Evolutionary conservation across 2,113 vertebrate genomes (phyloP).

Genomic region (Microtus richardsoni): DNA sequence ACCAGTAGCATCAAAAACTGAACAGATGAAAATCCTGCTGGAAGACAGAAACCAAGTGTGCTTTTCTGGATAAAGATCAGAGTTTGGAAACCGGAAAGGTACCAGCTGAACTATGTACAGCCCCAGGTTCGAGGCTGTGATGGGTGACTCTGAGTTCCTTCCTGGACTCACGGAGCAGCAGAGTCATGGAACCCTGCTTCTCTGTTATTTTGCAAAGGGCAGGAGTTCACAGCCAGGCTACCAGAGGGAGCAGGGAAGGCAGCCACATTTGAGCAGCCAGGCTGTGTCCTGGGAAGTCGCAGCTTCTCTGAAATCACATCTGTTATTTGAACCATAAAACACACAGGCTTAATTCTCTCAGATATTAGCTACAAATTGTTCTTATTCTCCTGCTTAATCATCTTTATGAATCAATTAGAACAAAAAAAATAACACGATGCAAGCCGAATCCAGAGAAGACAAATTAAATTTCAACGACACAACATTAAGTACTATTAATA

Average conservation of each 20-base stretch:
- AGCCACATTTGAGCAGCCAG: background rate
- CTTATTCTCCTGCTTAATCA: constrained; percentile 81
- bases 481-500: constrained; percentile 82
- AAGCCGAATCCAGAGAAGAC: constrained; percentile 77
- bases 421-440: constrained; percentile 76
- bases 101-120: background rate
- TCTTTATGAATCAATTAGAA: constrained; percentile 82
- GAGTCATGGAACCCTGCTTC: background rate
- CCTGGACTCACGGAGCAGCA: background rate
- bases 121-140: background rate
- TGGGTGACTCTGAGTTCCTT: background rate
- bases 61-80: background rate
- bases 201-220: background rate
- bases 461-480: constrained; percentile 76
- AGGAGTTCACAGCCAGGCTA: constrained; percentile 15
- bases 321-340: constrained; percentile 79
- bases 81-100: background rate
- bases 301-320: constrained; percentile 68
- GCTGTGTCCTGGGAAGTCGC: constrained; percentile 6
- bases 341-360: constrained; percentile 66
- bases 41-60: background rate
- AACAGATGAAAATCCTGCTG: background rate
- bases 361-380: constrained; percentile 81
- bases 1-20: background rate
- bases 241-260: background rate